These are phyloP conservation scores for Philonicus albiceps DNA, from an alignment of 2,888 invertebrate species.

Conservation along the genomic window DNA sequence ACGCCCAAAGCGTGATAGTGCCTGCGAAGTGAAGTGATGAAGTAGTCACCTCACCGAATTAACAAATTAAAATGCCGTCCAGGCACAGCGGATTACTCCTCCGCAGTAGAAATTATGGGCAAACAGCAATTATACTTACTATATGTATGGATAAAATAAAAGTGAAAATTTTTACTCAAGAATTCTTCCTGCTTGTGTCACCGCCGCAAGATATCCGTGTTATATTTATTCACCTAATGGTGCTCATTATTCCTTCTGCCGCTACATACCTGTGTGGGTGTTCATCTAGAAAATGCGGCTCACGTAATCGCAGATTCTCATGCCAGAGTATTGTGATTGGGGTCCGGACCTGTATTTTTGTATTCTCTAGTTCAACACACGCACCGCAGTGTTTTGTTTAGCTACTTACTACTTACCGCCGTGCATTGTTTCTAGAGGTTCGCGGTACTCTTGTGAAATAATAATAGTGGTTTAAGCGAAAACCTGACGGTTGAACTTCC, in stretches of 20 bases:
- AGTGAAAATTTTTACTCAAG: not conserved
- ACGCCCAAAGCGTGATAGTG: not conserved
- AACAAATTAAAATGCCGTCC: slow-evolving; percentile 13
- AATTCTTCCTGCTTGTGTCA: not conserved
- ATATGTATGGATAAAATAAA: not conserved
- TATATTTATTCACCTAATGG: slow-evolving; percentile 24
- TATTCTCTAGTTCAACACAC: not conserved
- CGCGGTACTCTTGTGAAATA: not conserved
- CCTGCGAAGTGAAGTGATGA: not conserved
- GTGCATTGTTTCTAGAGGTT: not conserved
- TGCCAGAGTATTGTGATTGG: not conserved
- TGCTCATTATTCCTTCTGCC: not conserved
- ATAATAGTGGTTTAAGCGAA: not conserved
- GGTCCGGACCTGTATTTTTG: not conserved
- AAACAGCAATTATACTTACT: not conserved
- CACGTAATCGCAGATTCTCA: slow-evolving; percentile 32
- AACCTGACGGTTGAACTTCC: not conserved
- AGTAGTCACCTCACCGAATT: not conserved
- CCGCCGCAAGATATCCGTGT: not conserved
- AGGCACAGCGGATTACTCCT: not conserved
- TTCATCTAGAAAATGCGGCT: not conserved
- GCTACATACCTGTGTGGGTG: not conserved
- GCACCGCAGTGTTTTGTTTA: not conserved
- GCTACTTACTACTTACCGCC: not conserved
- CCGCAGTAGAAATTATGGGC: not conserved